Base-by-base conservation (phyloP, 1,140 invertebrate genomes). In the Dreissena rostriformis region DNA sequence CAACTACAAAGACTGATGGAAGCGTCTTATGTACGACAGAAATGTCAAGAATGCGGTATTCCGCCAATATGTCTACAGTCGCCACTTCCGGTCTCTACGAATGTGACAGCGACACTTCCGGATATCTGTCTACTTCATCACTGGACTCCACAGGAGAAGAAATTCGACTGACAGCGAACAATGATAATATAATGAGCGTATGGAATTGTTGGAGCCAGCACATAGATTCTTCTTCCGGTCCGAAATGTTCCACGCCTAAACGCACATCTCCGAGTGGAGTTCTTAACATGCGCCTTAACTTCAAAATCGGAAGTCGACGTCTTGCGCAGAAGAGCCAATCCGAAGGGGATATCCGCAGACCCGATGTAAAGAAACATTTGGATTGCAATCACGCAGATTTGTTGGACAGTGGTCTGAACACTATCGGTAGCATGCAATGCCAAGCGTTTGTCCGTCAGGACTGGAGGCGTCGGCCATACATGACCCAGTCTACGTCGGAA, bases 131-230 rank as follows among this genome's bases (percentile, higher is more conserved):
- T 19, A 70, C 77, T 1, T 81, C 79, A n/a, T 81, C 79, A 5
- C 73, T 81, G 26, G 79, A 81, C 51, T 81, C 79, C 14, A 73
- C 79, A 49, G 70, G 68, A 52, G 79, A 81, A n/a, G 79, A 81
- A 61, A 81, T 52, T 61, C 68, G 79, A 51, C 66, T 81, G 68
- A 49, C 73, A 8, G 55, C 24, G 24, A 72, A 73, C 53, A 68
- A 66, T 14, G 53, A 81, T 39, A 81, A 81, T 17, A 71, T 81
- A n/a, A 73, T 81, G 22, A 61, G 53, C 12, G 55, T 81, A n/a
- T 81, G 79, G 79, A 72, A 28, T 26, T 57, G 71, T 24, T 65
- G 55, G 68, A 57, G 68, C 22, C 19, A 65, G 24, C 10, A 73
- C 17, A 61, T 51, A 19, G 12, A 51, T 19, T 19, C 53, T 52